These are phyloP conservation scores for Temnothorax rugatulus DNA, from an alignment of 2,888 invertebrate genomes.

Conservation along the genomic window DNA sequence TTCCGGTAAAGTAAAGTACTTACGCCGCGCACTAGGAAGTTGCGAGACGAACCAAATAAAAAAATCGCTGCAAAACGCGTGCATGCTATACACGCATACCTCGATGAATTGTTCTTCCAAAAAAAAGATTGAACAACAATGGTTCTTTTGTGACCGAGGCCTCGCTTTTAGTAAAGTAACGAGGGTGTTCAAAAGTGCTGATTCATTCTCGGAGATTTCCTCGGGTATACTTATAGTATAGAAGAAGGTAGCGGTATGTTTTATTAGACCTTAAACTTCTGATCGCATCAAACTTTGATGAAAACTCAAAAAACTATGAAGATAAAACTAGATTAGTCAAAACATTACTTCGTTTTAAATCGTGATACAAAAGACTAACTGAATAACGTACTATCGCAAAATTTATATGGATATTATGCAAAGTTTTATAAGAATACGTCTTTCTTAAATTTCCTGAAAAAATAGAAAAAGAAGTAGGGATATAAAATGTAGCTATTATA, in stretches of 20 bases:
- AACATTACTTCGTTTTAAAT: neutral
- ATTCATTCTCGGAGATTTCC: conserved; percentile 22
- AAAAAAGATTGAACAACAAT: conserved; percentile 8
- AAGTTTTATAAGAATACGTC: neutral
- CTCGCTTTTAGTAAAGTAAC: conserved; percentile 18
- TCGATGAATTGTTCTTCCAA: neutral
- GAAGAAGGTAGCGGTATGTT: neutral
- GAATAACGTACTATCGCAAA: neutral
- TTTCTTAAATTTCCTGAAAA: neutral
- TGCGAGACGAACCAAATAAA: neutral
- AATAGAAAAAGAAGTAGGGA: neutral
- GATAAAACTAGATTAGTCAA: neutral
- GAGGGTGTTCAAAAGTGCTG: conserved; percentile 20
- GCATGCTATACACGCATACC: neutral
- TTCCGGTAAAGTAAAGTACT: neutral
- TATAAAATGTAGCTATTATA: neutral
- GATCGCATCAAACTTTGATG: neutral
- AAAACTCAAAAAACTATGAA: neutral
- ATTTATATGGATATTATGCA: neutral
- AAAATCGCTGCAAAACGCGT: neutral
- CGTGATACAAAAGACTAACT: neutral
- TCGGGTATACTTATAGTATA: neutral
- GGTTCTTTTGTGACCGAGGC: conserved; percentile 1
- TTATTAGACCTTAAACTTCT: conserved; percentile 1
- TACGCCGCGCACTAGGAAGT: neutral